A percentile compares a stretch with the other conserved stretches of the same genome.
Evolutionary conservation across 2,888 invertebrate species (phyloP).

Genomic region (Diadegma fenestrale): DNA sequence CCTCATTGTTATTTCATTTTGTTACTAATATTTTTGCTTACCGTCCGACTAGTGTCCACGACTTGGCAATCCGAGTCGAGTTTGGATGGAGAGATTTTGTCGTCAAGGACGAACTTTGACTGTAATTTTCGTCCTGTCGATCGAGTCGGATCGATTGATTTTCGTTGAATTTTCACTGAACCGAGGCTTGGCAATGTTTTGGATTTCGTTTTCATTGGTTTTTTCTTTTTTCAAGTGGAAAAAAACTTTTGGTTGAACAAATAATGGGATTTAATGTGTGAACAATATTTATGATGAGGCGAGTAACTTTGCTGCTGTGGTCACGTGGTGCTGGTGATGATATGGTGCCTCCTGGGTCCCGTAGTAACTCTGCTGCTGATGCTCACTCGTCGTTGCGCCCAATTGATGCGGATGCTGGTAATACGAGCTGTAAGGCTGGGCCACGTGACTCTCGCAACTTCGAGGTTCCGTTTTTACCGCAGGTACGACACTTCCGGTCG

Average conservation of each 20-base stretch:
- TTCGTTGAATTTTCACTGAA: slow-evolving; percentile 18
- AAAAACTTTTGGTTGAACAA: not conserved
- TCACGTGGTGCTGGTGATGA: slow-evolving; percentile 94
- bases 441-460: slow-evolving; percentile 81
- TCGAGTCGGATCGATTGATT: not conserved
- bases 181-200: not conserved
- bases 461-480: slow-evolving; percentile 83
- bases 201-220: not conserved
- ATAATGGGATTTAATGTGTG: slow-evolving; percentile 14
- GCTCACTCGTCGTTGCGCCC: slow-evolving; percentile 80
- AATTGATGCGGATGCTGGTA: slow-evolving; percentile 84
- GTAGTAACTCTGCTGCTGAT: slow-evolving; percentile 81
- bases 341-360: slow-evolving; percentile 88
- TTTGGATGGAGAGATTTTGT: slow-evolving; percentile 31
- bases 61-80: slow-evolving; percentile 51
- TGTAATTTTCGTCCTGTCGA: not conserved
- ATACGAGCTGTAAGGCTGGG: slow-evolving; percentile 82
- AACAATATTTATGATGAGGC: slow-evolving; percentile 89
- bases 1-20: slow-evolving; percentile 13
- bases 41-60: slow-evolving; percentile 66
- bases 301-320: slow-evolving; percentile 93
- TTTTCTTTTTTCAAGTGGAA: slow-evolving; percentile 7
- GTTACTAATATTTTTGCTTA: slow-evolving; percentile 42
- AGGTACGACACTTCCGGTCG: slow-evolving; percentile 83
- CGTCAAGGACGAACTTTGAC: slow-evolving; percentile 1